Percentiles rank a stretch among this genome's conserved stretches.
Evolutionary conservation across 2,113 vertebrate species (phyloP).

Genomic region (Cromileptes altivelis): DNA sequence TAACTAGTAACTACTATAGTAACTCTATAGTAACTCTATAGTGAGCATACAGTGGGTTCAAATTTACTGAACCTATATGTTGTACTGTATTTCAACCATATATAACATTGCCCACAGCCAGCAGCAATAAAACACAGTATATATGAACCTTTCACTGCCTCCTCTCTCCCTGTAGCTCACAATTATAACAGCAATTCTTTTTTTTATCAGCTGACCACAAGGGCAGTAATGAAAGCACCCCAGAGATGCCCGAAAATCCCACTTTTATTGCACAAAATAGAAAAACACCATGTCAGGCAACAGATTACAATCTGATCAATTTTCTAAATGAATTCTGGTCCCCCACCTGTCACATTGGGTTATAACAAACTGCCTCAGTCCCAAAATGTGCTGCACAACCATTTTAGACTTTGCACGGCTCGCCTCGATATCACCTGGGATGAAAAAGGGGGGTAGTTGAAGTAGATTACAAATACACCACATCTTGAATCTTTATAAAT

Average conservation of each 20-base stretch:
- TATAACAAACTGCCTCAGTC: slow-evolving; percentile 40
- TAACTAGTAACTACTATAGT: not conserved
- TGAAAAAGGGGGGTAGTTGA: slow-evolving; percentile 46
- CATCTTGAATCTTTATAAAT: slow-evolving; percentile 50
- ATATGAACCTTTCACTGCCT: slow-evolving; percentile 22
- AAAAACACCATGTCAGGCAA: slow-evolving; percentile 52
- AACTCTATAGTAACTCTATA: not conserved
- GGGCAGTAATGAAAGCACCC: slow-evolving; percentile 4
- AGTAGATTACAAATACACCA: slow-evolving; percentile 53
- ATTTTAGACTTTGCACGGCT: slow-evolving; percentile 26
- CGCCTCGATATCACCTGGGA: slow-evolving; percentile 29
- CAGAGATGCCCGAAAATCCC: slow-evolving; percentile 19
- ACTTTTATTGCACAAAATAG: slow-evolving; percentile 52
- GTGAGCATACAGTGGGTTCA: not conserved
- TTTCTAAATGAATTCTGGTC: slow-evolving; percentile 65
- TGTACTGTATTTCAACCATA: not conserved
- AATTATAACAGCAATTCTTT: slow-evolving; percentile 38
- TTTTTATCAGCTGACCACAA: slow-evolving; percentile 26
- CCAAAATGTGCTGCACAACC: slow-evolving; percentile 44
- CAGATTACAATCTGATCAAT: slow-evolving; percentile 63
- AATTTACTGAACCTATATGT: not conserved
- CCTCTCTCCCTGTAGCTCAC: slow-evolving; percentile 20
- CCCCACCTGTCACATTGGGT: slow-evolving; percentile 52
- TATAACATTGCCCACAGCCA: slow-evolving; percentile 7
- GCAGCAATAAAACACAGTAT: slow-evolving; percentile 31